Evolutionary conservation across 2,797 vertebrate genomes (phyloP), one percentile per base, ranked within the genome.

Genomic region (Leptodactylus fallax): DNA sequence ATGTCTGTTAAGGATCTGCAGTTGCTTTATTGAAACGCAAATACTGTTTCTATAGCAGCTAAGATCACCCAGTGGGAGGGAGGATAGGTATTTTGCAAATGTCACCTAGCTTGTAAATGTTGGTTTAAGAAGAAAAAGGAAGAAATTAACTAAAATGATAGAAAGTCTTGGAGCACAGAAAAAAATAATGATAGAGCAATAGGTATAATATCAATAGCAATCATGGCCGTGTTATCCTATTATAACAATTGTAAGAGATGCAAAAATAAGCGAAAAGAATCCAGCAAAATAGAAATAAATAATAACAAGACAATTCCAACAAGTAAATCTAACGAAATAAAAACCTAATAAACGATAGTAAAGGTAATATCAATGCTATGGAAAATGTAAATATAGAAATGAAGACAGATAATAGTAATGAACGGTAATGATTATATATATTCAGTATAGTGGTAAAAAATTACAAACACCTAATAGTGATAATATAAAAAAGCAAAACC

Each of bases 21-120:
- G 23, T 71, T 51, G 45, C 60, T 81, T 65, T 65, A 63, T 81
- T 81, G 47, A 69, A 60, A 79, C 7, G 53, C 78, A 27, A 56
- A 83, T 67, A 11, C 23, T 11, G 81, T 83, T 83, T 83, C 63
- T 83, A 83, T 83, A 83, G 65, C 63, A 83, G 61, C 61, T 69
- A 6, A 27, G 16, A 82, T 25, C 80, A 69, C 80, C 63, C 80
- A 82, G 63, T 67, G 63, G 81, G 49, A 67, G 81, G 63, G 51
- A 55, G 81, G 63, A n/a, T 14, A 67, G 47, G 49, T 55, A 53
- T 53, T 63, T 23, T 17, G 27, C 17, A 81, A 63, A 61, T 49
- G 79, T 49, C 79, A 45, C 60, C 36, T 65, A 65, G 36, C 19
- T 49, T 81, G 74, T 77, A 77, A 77, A 77, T 77, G 74, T 53